Conservation (phyloP, 2,888 invertebrate genomes). For the Lasius fuliginosus region DNA sequence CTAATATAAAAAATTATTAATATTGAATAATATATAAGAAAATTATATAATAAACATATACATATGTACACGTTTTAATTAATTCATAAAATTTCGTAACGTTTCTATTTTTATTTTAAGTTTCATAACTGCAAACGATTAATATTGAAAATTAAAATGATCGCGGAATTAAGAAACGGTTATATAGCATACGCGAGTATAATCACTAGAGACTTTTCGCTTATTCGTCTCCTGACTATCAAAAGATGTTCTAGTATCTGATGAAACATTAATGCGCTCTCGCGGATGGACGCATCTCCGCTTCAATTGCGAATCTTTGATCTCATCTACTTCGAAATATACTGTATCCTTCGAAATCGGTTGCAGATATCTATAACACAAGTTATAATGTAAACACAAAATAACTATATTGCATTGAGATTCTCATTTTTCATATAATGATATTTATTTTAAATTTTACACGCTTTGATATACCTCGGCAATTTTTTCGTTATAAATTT, state of each 20-base stretch:
- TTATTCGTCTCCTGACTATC: slow-evolving; percentile 53
- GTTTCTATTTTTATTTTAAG: not conserved
- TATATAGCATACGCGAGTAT: slow-evolving; percentile 14
- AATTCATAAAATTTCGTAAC: not conserved
- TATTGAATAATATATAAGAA: not conserved
- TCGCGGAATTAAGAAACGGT: not conserved
- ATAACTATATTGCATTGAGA: not conserved
- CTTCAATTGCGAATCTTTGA: slow-evolving; percentile 39
- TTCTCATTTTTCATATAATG: not conserved
- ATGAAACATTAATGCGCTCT: slow-evolving; percentile 62
- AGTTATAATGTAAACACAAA: not conserved
- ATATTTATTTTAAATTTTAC: not conserved
- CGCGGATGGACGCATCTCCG: slow-evolving; percentile 40
- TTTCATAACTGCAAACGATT: not conserved
- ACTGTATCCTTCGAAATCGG: slow-evolving; percentile 66
- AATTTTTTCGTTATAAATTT: slow-evolving; percentile 65
- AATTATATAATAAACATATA: not conserved
- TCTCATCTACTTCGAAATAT: slow-evolving; percentile 81
- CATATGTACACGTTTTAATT: not conserved
- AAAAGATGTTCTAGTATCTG: slow-evolving; percentile 63
- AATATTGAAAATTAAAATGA: not conserved
- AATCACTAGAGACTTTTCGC: slow-evolving; percentile 64
- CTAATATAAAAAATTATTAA: not conserved
- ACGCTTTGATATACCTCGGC: slow-evolving; percentile 65
- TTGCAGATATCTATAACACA: slow-evolving; percentile 61